A percentile compares a stretch with the other conserved stretches of the same genome.
Evolutionary conservation across 2,113 vertebrate genomes (phyloP).

Genomic region (Lagopus muta): DNA sequence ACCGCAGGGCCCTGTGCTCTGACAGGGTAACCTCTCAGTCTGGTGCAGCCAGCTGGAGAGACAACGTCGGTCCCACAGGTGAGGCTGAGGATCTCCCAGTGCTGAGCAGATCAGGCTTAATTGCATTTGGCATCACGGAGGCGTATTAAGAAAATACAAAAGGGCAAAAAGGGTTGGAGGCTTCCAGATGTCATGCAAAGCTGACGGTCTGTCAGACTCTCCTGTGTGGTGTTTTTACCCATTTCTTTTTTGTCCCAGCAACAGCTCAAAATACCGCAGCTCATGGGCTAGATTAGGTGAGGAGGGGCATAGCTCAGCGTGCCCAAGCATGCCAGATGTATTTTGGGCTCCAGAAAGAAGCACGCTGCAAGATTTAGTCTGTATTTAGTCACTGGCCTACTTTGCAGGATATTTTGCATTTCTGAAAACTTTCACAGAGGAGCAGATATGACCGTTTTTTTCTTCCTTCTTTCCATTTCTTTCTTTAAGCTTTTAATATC

Average conservation of each 20-base stretch:
- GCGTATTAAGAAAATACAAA: neutral
- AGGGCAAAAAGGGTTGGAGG: neutral
- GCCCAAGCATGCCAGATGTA: constrained; percentile 59
- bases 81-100: neutral
- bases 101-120: neutral
- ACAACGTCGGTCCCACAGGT: neutral
- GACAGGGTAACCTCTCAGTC: neutral
- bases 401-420: constrained; percentile 57
- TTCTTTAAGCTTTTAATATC: neutral
- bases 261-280: neutral
- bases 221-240: neutral
- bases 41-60: neutral
- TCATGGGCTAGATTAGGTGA: constrained; percentile 51
- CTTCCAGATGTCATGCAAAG: neutral
- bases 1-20: neutral
- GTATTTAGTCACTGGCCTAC: constrained; percentile 61
- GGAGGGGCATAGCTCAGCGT: neutral
- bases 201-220: neutral
- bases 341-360: constrained; percentile 54
- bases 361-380: constrained; percentile 42
- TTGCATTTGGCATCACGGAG: neutral
- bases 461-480: neutral
- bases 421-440: constrained; percentile 53
- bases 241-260: constrained; percentile 14
- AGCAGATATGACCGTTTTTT: neutral